Evolutionary conservation across 2,888 invertebrate species (phyloP).

Genomic region (Drosophila mulleri): DNA sequence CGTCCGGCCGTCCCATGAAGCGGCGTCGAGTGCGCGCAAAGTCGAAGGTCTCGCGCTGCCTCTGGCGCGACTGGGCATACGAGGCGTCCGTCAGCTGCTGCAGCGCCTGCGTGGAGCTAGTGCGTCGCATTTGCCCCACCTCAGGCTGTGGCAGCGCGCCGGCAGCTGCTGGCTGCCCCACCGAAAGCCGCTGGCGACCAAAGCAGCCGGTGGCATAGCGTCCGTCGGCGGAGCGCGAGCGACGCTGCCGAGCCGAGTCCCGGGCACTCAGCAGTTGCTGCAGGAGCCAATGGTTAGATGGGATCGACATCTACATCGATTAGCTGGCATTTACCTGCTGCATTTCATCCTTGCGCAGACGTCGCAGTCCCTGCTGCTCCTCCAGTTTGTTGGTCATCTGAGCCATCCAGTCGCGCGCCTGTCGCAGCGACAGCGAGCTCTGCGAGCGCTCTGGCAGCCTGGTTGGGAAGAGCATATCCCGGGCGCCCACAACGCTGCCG

Average conservation of each 20-base stretch:
- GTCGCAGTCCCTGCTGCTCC: constrained; percentile 79
- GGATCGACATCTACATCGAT: too few species aligned
- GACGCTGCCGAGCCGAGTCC: constrained; percentile 79
- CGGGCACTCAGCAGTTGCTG: constrained; percentile 78
- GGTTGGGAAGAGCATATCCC: constrained; percentile 69
- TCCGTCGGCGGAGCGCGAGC: constrained; percentile 81
- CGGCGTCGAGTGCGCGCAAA: constrained; percentile 70
- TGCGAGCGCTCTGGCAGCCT: constrained; percentile 83
- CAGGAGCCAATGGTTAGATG: background rate
- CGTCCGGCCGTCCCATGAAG: constrained; percentile 65
- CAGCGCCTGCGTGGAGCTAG: constrained; percentile 59
- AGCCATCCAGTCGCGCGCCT: constrained; percentile 75
- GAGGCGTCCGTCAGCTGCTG: constrained; percentile 73
- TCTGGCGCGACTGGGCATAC: constrained; percentile 70
- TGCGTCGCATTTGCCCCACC: constrained; percentile 40
- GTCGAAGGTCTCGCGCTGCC: constrained; percentile 68
- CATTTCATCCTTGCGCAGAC: constrained; percentile 77
- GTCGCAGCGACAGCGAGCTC: constrained; percentile 81
- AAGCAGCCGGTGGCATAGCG: constrained; percentile 80
- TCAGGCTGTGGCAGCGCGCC: constrained; percentile 21
- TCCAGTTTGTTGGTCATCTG: constrained; percentile 81
- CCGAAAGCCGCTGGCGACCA: constrained; percentile 52
- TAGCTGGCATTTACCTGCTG: constrained; percentile 63
- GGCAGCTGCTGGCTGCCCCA: constrained; percentile 29
- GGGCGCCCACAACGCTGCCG: constrained; percentile 69